Evolutionary conservation across 30 jellyfish, hydroid and myxozoan genomes (phyloP), one percentile per base, ranked within the genome.

Genomic region (Catostylus mosaicus): DNA sequence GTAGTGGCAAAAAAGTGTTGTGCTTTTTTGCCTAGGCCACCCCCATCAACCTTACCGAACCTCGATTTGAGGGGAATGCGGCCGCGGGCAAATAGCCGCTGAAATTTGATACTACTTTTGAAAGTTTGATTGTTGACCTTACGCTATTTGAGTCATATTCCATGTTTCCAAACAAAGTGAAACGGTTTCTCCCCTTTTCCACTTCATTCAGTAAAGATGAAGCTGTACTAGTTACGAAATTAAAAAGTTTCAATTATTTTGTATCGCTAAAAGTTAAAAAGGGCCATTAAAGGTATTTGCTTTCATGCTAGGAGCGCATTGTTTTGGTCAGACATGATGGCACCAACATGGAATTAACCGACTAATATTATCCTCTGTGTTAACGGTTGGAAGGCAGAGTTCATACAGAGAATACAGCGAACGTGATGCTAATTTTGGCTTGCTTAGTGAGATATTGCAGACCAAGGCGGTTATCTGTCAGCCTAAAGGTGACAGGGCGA

Each of bases 301-400:
- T 56, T 31, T 77, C 74, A 78, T 50, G 86, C 85, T 77, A 65
- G 19, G 88, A 47, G 31, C 18, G 63, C 71, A 61, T 89, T 89
- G 97, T 89, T 48, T 33, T 47, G 48, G 65, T 31, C 90, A 91
- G 98, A 91, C 98, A 67, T 67, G 36, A 48, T 91, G 98, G 98
- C 98, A 91, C 98, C 98, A 80, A 20, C 33, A 26, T 16, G 96
- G 96, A 85, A 78, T 88, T 88, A 73, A 34, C 81, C 52, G 63
- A 85, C 84, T 69, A 70, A 77, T 87, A 43, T 86, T 72, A 78
- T 68, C 90, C 87, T 23, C 60, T 33, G 89, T 50, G 88, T 85
- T 75, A 77, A 86, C 96, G 84, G 96, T 77, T 72, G 88, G 96
- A 86, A 75, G 69, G 61, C 90, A 63, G 75, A 51, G 64, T 31